These are phyloP conservation scores for Drosophila imparisetae DNA, from an alignment of 2,888 invertebrate genomes.

Conservation along the genomic window DNA sequence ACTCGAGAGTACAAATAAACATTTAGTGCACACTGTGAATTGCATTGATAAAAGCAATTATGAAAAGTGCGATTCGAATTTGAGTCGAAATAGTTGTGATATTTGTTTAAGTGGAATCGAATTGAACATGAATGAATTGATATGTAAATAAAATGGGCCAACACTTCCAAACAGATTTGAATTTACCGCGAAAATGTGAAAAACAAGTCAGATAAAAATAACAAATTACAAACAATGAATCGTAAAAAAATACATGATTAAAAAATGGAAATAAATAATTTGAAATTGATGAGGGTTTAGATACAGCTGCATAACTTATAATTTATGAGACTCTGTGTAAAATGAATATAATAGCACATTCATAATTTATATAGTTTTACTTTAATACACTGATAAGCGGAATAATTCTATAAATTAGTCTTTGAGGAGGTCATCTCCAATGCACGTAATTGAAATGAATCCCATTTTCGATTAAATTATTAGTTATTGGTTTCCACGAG, in stretches of 20 bases:
- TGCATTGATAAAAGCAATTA: conserved; percentile 57
- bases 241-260: neutral
- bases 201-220: neutral
- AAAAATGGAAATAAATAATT: conserved; percentile 8
- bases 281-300: neutral
- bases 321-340: neutral
- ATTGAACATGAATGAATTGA: neutral
- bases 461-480: neutral
- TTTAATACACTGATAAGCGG: neutral
- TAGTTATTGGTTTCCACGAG: neutral
- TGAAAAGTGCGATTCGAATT: conserved; percentile 54
- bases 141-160: conserved; percentile 29
- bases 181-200: neutral
- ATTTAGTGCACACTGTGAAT: conserved; percentile 4
- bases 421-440: neutral
- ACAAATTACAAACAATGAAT: conserved; percentile 5
- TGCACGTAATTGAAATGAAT: neutral
- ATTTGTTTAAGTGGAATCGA: conserved; percentile 38
- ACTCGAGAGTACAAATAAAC: conserved; percentile 38
- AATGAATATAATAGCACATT: neutral
- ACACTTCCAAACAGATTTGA: conserved; percentile 30
- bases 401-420: neutral
- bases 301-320: neutral
- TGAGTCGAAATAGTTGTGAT: conserved; percentile 35
- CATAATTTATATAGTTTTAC: neutral